Evolutionary conservation across 2,888 invertebrate species (phyloP).

Genomic region (Nomada fabriciana): DNA sequence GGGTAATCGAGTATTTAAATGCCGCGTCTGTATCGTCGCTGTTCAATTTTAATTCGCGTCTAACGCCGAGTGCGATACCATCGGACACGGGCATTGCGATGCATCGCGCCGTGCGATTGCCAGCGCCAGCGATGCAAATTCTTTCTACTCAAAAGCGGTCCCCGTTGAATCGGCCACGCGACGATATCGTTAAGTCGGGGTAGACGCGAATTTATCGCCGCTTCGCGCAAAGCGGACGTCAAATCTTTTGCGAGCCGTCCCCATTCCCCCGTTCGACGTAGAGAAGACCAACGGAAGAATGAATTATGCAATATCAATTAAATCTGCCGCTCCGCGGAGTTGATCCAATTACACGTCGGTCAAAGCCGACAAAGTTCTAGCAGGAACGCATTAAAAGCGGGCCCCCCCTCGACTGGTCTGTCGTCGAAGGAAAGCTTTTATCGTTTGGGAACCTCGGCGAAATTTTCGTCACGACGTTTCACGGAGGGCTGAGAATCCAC

Average conservation of each 20-base stretch:
- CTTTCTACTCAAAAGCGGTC: too few relatives aligned
- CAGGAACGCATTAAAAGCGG: conserved; percentile 18
- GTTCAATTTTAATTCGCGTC: too few relatives aligned
- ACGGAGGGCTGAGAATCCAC: neutral
- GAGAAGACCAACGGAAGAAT: conserved; percentile 34
- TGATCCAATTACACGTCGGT: conserved; percentile 66
- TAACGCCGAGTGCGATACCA: too few relatives aligned
- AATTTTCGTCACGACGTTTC: conserved; percentile 6
- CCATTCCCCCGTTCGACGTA: too few relatives aligned
- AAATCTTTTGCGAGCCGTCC: neutral
- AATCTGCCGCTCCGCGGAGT: conserved; percentile 65
- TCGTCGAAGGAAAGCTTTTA: neutral
- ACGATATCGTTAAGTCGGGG: too few relatives aligned
- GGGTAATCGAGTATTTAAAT: too few relatives aligned
- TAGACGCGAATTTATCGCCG: conserved; percentile 34
- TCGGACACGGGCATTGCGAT: too few relatives aligned
- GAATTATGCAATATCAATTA: conserved; percentile 75
- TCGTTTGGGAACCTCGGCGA: conserved; percentile 1
- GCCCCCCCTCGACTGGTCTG: too few relatives aligned
- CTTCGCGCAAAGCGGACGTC: neutral
- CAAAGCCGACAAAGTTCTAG: conserved; percentile 25
- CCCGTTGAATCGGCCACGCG: too few relatives aligned
- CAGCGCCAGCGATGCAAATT: too few relatives aligned
- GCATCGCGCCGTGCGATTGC: too few relatives aligned
- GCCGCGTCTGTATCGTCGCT: too few relatives aligned